Evolutionary conservation across 2,888 invertebrate genomes (phyloP).

Genomic region (Anarsia innoxiella): DNA sequence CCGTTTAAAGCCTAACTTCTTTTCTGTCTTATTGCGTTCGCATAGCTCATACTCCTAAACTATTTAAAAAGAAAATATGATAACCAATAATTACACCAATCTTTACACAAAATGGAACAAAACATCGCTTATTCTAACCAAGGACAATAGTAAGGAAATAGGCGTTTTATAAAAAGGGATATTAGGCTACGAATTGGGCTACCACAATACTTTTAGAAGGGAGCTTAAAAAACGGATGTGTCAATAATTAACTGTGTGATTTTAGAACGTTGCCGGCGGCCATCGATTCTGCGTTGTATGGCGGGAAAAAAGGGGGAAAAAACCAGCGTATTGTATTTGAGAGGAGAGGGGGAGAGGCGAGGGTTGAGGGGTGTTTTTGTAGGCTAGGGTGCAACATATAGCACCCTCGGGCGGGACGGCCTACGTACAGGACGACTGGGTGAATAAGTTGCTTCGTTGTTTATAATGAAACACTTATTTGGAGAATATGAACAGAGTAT

Average conservation of each 20-base stretch:
- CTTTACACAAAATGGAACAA: background rate
- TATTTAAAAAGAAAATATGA: no score
- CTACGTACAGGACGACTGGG: no score
- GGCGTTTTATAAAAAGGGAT: background rate
- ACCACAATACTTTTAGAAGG: background rate
- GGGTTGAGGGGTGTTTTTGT: no score
- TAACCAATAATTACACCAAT: slow-evolving; percentile 10
- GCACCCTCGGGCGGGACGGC: slow-evolving; percentile 4
- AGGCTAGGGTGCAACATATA: slow-evolving; percentile 5
- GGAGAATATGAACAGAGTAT: no score
- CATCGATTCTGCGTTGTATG: slow-evolving; percentile 1
- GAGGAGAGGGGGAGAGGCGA: slow-evolving; percentile 1
- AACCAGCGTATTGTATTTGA: background rate
- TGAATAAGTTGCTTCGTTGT: no score
- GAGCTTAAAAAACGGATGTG: slow-evolving; percentile 7
- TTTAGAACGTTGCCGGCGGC: slow-evolving; percentile 6
- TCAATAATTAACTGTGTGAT: slow-evolving; percentile 11
- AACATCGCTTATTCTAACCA: background rate
- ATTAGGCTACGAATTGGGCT: no score
- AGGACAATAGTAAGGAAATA: slow-evolving; percentile 5
- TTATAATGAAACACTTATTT: no score
- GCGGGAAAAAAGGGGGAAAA: background rate
- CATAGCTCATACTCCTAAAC: no score
- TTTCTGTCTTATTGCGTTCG: no score
- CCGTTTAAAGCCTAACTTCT: no score